Evolutionary conservation across 2,797 vertebrate species (phyloP).

Genomic region (Halcyon badia): DNA sequence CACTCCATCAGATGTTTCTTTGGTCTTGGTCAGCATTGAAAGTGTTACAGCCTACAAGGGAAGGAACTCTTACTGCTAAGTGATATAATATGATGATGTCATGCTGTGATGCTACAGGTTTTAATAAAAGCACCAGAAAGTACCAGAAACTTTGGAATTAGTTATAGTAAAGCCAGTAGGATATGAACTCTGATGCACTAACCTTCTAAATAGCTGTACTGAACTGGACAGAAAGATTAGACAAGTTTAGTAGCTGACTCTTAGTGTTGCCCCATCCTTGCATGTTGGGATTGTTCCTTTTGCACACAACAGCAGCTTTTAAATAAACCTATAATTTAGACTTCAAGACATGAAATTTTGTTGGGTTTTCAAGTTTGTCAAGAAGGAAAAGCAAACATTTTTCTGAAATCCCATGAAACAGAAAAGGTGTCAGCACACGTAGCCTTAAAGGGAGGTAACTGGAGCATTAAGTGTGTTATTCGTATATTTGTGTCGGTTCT

Average conservation of each 20-base stretch:
- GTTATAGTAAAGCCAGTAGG: neutral
- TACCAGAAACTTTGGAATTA: neutral
- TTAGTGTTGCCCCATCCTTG: neutral
- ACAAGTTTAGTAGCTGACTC: neutral
- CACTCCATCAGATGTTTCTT: accelerated
- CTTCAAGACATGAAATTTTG: neutral
- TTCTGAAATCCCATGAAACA: neutral
- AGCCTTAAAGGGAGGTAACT: neutral
- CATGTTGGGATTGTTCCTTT: neutral
- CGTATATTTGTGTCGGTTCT: neutral
- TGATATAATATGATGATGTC: too few species aligned
- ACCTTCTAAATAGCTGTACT: neutral
- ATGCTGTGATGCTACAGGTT: neutral
- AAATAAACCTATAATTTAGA: neutral
- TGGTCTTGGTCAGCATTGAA: neutral
- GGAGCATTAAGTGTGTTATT: neutral
- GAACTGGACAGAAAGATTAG: neutral
- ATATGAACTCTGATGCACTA: neutral
- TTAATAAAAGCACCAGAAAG: neutral
- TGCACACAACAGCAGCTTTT: neutral
- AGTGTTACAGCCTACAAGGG: neutral
- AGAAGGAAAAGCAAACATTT: neutral
- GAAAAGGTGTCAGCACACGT: neutral
- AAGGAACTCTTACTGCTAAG: neutral
- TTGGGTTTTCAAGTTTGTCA: neutral